A percentile compares a stretch with the other conserved stretches of the same genome.
Conservation (phyloP, 2,888 invertebrate species). For the Drosophila merina region DNA sequence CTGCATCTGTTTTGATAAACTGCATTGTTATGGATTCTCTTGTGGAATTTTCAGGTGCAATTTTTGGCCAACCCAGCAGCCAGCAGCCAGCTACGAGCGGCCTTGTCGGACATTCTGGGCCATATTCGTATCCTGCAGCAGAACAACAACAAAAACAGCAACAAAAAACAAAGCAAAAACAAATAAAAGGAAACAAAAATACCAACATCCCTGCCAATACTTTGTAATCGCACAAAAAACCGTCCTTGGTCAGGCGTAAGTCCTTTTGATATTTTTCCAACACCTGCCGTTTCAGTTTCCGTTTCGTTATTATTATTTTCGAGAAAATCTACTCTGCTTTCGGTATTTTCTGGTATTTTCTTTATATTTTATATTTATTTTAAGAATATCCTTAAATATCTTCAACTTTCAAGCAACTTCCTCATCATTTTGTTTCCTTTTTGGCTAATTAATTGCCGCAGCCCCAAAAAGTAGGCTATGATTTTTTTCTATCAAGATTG, state of each 20-base stretch:
- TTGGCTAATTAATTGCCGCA: constrained; percentile 6
- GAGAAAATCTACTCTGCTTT: not conserved
- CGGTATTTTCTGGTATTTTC: too few relatives aligned
- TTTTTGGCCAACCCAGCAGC: constrained; percentile 29
- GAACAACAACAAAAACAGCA: not conserved
- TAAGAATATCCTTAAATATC: not conserved
- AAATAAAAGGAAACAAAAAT: constrained; percentile 2
- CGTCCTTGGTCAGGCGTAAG: constrained; percentile 39
- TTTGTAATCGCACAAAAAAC: constrained; percentile 33
- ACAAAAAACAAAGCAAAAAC: not conserved
- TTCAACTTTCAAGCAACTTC: too few relatives aligned
- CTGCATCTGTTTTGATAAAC: constrained; percentile 50
- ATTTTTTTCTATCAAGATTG: constrained; percentile 12
- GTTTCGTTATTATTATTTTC: constrained; percentile 5
- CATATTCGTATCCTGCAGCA: constrained; percentile 15
- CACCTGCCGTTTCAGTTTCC: constrained; percentile 8
- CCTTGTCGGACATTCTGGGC: constrained; percentile 35
- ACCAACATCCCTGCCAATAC: constrained; percentile 10
- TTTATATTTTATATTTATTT: not conserved
- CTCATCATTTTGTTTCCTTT: not conserved
- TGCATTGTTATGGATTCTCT: constrained; percentile 49
- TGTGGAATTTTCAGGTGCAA: constrained; percentile 23
- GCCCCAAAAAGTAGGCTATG: constrained; percentile 10
- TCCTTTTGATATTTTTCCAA: constrained; percentile 41
- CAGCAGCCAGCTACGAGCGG: constrained; percentile 5